Conservation (phyloP, 2,888 invertebrate species). For the Venustoraphidia nigricollis region DNA sequence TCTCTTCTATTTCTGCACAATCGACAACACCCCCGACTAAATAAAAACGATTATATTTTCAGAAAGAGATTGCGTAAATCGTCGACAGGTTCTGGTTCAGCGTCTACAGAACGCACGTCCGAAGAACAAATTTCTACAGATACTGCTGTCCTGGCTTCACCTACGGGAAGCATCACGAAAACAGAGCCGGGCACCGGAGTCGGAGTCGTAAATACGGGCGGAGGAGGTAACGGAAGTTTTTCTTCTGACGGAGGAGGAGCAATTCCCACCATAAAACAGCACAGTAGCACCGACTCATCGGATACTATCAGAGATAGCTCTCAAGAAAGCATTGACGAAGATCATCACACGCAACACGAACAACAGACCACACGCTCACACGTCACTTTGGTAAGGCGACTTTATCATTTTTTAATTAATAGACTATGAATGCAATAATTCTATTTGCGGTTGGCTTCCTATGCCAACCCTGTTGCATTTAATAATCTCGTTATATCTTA, state of each 20-base stretch:
- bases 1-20: too few relatives aligned
- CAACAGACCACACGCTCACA: slow-evolving; percentile 17
- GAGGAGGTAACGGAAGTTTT: slow-evolving; percentile 14
- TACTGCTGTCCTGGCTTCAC: slow-evolving; percentile 32
- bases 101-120: slow-evolving; percentile 35
- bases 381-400: slow-evolving; percentile 23
- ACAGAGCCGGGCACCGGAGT: slow-evolving; percentile 20
- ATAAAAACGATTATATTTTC: slow-evolving; percentile 14
- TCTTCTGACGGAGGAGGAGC: slow-evolving; percentile 17
- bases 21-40: too few relatives aligned
- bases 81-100: slow-evolving; percentile 41
- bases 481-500: too few relatives aligned
- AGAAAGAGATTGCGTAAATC: slow-evolving; percentile 49
- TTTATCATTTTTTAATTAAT: not conserved
- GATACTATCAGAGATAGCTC: slow-evolving; percentile 35
- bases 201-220: not conserved
- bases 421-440: too few relatives aligned
- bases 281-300: slow-evolving; percentile 24
- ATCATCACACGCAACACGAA: slow-evolving; percentile 12
- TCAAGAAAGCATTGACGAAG: slow-evolving; percentile 35
- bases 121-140: slow-evolving; percentile 33
- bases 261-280: slow-evolving; percentile 19
- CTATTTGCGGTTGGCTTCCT: too few relatives aligned
- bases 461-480: too few relatives aligned
- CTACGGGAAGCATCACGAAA: slow-evolving; percentile 27